phyloP scores from a whole-genome alignment of 2,888 invertebrate genomes.

The Liopterus haemorrhoidalis region DNA sequence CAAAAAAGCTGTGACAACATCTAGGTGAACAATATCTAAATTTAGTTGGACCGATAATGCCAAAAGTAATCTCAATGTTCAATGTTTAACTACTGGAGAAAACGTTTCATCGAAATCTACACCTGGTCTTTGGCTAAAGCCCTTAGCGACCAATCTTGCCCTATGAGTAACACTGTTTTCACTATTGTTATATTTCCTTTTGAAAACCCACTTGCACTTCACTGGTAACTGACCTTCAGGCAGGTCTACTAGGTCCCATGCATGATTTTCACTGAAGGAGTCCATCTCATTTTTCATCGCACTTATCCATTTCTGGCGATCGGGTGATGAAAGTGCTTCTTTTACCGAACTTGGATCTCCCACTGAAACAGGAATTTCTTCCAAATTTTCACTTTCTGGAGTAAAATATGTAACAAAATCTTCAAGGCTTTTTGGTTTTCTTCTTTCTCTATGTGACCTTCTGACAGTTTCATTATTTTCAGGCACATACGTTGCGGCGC shows the following conservation, averaged over 20 bases:
- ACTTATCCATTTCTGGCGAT: too few species aligned
- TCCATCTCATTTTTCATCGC: too few species aligned
- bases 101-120: conserved; percentile 27
- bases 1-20: conserved; percentile 27
- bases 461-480: too few species aligned
- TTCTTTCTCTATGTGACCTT: too few species aligned
- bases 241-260: conserved; percentile 25
- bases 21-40: conserved; percentile 23
- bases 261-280: too few species aligned
- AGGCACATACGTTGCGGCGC: too few species aligned
- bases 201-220: conserved; percentile 21
- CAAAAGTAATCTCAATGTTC: conserved; percentile 21
- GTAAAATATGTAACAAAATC: too few species aligned
- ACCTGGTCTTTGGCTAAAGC: conserved; percentile 24
- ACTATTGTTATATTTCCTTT: conserved; percentile 20
- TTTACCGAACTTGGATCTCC: too few species aligned
- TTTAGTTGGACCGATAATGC: conserved; percentile 19
- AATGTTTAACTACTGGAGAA: conserved; percentile 20
- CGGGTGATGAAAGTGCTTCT: too few species aligned
- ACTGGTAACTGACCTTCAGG: conserved; percentile 9
- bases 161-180: conserved; percentile 19
- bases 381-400: too few species aligned
- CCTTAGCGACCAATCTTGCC: conserved; percentile 26
- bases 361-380: too few species aligned
- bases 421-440: too few species aligned